A percentile compares a stretch with the other conserved stretches of the same genome.
phyloP scores from a whole-genome alignment of 1,140 invertebrate genomes.

The Tyrophagus putrescentiae region DNA sequence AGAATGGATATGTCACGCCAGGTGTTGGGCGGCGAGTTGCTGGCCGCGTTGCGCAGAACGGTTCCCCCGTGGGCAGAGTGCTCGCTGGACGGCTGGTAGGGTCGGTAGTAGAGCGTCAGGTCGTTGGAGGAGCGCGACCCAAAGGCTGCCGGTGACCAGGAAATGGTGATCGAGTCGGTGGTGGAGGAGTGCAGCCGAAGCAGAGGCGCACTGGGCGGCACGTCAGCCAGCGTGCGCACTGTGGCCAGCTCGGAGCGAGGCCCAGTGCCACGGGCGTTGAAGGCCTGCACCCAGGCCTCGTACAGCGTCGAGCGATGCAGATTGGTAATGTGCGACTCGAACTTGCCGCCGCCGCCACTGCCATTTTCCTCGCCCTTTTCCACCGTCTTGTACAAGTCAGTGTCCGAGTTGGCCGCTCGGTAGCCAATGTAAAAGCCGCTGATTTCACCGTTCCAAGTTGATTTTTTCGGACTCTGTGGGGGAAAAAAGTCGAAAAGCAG shows the following conservation, averaged over 20 bases:
- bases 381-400: conserved; percentile 19
- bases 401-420: conserved; percentile 11
- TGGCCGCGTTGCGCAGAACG: neutral
- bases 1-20: conserved; percentile 9
- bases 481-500: neutral
- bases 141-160: conserved; percentile 17
- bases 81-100: conserved; percentile 1
- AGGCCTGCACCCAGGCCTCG: conserved; percentile 31
- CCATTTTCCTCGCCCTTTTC: conserved; percentile 12
- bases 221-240: conserved; percentile 31
- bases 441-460: conserved; percentile 21
- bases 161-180: conserved; percentile 20
- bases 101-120: conserved; percentile 8
- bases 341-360: neutral
- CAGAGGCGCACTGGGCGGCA: conserved; percentile 23
- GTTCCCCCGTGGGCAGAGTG: neutral
- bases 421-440: conserved; percentile 21
- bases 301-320: conserved; percentile 22
- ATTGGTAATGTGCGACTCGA: conserved; percentile 24
- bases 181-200: conserved; percentile 18
- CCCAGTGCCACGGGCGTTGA: conserved; percentile 34
- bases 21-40: neutral
- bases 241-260: conserved; percentile 32
- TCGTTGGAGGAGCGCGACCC: conserved; percentile 16
- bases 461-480: conserved; percentile 7